A percentile compares a stretch with the other conserved stretches of the same genome.
phyloP scores from a whole-genome alignment of 2,888 invertebrate species.

The Sarcophaga subvicina region DNA sequence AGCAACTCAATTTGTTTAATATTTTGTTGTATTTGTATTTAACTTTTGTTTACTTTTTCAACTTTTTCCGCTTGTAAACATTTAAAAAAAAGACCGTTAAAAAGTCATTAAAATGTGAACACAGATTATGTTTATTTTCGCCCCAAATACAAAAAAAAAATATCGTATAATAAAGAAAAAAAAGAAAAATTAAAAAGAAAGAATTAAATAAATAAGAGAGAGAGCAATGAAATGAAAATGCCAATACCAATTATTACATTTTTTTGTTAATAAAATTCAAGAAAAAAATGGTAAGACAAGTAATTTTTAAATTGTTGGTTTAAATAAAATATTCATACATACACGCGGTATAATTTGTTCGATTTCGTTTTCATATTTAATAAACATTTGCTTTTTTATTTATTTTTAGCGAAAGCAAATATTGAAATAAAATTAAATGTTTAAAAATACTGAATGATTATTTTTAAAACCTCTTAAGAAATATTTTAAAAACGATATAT shows the following conservation, averaged over 20 bases:
- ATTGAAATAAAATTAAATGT: too few species aligned
- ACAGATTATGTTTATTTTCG: slow-evolving; percentile 15
- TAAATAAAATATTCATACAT: too few species aligned
- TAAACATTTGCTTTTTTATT: not conserved
- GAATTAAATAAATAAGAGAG: not conserved
- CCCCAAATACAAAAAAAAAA: not conserved
- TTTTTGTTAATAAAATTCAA: not conserved
- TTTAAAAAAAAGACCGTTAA: slow-evolving; percentile 8
- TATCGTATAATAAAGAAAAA: not conserved
- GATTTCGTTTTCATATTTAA: not conserved
- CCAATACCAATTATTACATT: not conserved
- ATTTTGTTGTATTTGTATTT: not conserved
- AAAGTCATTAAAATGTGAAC: not conserved
- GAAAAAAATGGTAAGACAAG: too few species aligned
- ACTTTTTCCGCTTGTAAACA: not conserved
- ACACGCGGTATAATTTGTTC: not conserved
- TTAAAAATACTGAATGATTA: too few species aligned
- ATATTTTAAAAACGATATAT: too few species aligned
- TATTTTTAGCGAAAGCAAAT: too few species aligned
- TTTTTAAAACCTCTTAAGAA: too few species aligned
- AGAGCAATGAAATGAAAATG: not conserved
- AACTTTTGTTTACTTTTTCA: not conserved
- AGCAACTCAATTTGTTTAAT: not conserved
- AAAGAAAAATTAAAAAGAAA: not conserved
- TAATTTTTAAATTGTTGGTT: too few species aligned